Conservation (phyloP, 2,888 invertebrate species). For the Agrypnus murinus region DNA sequence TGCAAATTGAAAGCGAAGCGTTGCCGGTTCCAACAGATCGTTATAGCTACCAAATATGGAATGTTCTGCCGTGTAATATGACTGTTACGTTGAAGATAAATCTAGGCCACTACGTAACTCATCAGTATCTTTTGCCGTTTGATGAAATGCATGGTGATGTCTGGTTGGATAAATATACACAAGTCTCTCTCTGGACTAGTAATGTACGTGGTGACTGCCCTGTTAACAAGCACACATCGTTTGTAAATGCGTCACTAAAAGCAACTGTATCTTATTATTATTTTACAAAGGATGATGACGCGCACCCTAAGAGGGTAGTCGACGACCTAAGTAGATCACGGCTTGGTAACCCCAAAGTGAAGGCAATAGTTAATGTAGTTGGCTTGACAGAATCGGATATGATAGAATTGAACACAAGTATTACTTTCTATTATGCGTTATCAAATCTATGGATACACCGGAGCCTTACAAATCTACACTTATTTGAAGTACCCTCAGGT, state of each 20-base stretch:
- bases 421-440: too few species aligned
- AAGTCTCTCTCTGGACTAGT: too few species aligned
- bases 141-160: neutral
- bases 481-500: neutral
- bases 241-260: too few species aligned
- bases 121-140: neutral
- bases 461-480: neutral
- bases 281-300: constrained; percentile 46
- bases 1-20: constrained; percentile 74
- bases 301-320: constrained; percentile 58
- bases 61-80: constrained; percentile 76
- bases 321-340: constrained; percentile 75
- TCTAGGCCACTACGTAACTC: neutral
- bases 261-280: too few species aligned
- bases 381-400: constrained; percentile 70
- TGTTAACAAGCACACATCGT: too few species aligned
- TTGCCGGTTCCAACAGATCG: constrained; percentile 74
- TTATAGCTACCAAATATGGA: constrained; percentile 79
- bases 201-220: too few species aligned
- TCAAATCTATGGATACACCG: neutral
- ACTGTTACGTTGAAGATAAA: neutral
- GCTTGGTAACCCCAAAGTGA: constrained; percentile 74
- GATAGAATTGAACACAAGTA: too few species aligned
- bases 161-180: too few species aligned
- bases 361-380: constrained; percentile 73